A percentile compares a stretch with the other conserved stretches of the same genome.
phyloP scores from a whole-genome alignment of 2,888 invertebrate genomes.

The Teleogryllus oceanicus region DNA sequence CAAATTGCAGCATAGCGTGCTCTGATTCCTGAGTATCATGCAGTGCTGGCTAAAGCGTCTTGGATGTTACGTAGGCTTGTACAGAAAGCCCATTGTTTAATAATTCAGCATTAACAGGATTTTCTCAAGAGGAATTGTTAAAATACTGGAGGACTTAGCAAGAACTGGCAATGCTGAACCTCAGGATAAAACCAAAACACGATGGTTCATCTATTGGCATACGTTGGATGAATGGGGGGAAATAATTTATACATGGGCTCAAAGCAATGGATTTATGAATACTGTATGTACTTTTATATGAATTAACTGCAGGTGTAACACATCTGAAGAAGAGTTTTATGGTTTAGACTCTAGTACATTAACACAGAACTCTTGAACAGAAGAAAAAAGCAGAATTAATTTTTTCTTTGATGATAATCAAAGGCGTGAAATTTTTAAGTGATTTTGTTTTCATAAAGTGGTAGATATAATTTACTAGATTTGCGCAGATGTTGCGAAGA shows the following conservation, averaged over 20 bases:
- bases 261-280: conserved; percentile 74
- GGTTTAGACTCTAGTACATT: conserved; percentile 81
- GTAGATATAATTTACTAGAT: no score
- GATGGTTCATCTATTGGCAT: conserved; percentile 89
- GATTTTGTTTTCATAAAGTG: no score
- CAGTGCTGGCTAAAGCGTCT: conserved; percentile 65
- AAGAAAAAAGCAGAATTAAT: conserved; percentile 88
- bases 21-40: conserved; percentile 80
- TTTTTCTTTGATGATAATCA: conserved; percentile 78
- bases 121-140: conserved; percentile 69
- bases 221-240: conserved; percentile 92
- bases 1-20: conserved; percentile 93
- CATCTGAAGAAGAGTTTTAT: conserved; percentile 77
- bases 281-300: conserved; percentile 91
- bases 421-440: conserved; percentile 95
- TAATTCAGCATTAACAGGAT: conserved; percentile 75
- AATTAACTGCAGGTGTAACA: conserved; percentile 79
- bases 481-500: no score
- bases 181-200: conserved; percentile 62
- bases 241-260: conserved; percentile 80
- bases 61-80: conserved; percentile 83
- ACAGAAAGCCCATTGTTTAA: conserved; percentile 72
- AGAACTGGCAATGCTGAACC: conserved; percentile 77
- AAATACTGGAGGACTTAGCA: conserved; percentile 74
- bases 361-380: conserved; percentile 70